These are phyloP conservation scores for Xiphydria camelus DNA, from an alignment of 2,888 invertebrate species.

Conservation along the genomic window DNA sequence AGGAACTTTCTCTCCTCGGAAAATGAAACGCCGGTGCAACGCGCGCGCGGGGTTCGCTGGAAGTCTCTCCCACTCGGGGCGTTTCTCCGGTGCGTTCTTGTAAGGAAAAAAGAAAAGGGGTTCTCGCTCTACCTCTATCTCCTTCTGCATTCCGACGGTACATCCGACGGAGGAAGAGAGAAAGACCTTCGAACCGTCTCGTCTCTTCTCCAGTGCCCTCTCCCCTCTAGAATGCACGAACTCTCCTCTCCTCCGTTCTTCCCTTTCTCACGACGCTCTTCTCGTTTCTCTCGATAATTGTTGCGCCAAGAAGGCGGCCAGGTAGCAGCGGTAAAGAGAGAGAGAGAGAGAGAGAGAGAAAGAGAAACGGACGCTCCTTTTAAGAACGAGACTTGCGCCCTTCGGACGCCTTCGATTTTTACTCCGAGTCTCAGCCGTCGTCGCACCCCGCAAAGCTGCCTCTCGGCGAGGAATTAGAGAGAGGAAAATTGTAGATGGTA, in stretches of 20 bases:
- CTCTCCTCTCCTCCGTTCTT: no score
- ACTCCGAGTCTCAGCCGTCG: no score
- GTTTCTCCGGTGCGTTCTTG: neutral
- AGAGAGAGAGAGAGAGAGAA: neutral
- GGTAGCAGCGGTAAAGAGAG: slow-evolving; percentile 18
- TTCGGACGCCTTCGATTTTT: neutral
- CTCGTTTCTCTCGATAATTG: slow-evolving; percentile 30
- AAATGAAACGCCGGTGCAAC: slow-evolving; percentile 31
- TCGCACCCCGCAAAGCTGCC: no score
- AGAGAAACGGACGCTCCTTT: slow-evolving; percentile 15
- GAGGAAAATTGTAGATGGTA: no score
- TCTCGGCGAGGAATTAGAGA: no score
- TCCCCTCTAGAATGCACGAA: no score
- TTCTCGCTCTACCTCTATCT: slow-evolving; percentile 10
- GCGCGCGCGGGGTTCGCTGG: slow-evolving; percentile 24
- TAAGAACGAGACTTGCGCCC: slow-evolving; percentile 11
- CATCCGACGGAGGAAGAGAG: slow-evolving; percentile 17
- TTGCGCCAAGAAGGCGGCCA: slow-evolving; percentile 31
- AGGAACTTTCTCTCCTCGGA: slow-evolving; percentile 34
- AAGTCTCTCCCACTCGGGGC: slow-evolving; percentile 22
- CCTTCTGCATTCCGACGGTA: slow-evolving; percentile 19
- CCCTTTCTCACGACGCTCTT: slow-evolving; percentile 19
- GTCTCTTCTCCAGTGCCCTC: no score
- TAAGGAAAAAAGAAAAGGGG: slow-evolving; percentile 18
- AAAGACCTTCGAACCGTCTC: slow-evolving; percentile 15